Evolutionary conservation across 2,888 invertebrate species (phyloP).

Genomic region (Netelia virgata): DNA sequence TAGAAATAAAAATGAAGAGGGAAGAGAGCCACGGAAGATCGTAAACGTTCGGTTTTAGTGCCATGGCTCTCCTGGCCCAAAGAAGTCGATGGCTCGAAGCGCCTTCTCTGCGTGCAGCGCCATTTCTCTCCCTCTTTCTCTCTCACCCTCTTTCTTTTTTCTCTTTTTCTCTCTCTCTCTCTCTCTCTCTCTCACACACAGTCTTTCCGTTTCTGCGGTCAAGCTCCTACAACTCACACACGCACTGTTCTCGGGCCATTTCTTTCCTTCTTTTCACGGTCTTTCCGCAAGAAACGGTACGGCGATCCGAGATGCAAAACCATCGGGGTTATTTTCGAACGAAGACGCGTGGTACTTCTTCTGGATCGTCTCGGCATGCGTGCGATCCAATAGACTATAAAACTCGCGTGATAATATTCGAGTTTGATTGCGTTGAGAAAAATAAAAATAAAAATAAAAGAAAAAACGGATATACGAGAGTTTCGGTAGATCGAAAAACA

Average conservation of each 20-base stretch:
- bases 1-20: slow-evolving; percentile 45
- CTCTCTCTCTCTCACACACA: neutral
- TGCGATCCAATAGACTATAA: slow-evolving; percentile 3
- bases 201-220: neutral
- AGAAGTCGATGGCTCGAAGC: slow-evolving; percentile 67
- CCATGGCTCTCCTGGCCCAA: slow-evolving; percentile 66
- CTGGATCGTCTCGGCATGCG: slow-evolving; percentile 4
- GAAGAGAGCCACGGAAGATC: slow-evolving; percentile 69
- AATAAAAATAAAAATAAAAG: neutral
- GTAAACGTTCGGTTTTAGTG: slow-evolving; percentile 78
- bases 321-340: neutral
- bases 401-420: neutral
- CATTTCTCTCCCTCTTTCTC: neutral
- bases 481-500: slow-evolving; percentile 6
- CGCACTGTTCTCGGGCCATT: slow-evolving; percentile 1
- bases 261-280: neutral
- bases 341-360: slow-evolving; percentile 6
- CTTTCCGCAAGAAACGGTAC: neutral
- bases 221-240: slow-evolving; percentile 12
- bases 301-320: neutral
- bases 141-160: no score
- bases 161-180: neutral
- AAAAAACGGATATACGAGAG: neutral
- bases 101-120: slow-evolving; percentile 58
- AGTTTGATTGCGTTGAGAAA: neutral